These are phyloP conservation scores for Spodoptera littoralis DNA, from an alignment of 2,888 invertebrate species.

Conservation along the genomic window DNA sequence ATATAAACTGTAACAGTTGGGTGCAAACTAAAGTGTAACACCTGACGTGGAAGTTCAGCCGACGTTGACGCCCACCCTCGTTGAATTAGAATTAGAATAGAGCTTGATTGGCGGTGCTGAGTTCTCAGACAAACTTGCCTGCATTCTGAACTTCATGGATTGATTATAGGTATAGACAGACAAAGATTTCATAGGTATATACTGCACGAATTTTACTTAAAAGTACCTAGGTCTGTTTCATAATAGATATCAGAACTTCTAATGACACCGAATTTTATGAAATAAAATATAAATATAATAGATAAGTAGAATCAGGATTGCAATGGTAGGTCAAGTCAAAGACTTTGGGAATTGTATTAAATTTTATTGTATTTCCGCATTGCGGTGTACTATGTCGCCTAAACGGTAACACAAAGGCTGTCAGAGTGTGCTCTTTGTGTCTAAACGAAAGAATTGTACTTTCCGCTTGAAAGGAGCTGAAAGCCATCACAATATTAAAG, in stretches of 20 bases:
- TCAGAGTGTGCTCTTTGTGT: conserved; percentile 53
- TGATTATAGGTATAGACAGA: conserved; percentile 40
- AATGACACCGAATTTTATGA: no score
- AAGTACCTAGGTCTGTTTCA: no score
- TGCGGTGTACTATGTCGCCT: conserved; percentile 50
- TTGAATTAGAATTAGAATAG: conserved; percentile 66
- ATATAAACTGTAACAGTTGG: conserved; percentile 52
- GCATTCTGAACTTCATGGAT: conserved; percentile 46
- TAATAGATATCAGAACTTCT: no score
- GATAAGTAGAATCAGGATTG: background rate
- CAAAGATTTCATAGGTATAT: conserved; percentile 15
- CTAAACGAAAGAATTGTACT: conserved; percentile 52
- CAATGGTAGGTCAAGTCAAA: conserved; percentile 27
- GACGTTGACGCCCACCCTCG: conserved; percentile 46
- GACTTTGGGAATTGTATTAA: conserved; percentile 29
- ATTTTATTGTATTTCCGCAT: conserved; percentile 49
- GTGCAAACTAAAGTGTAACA: conserved; percentile 54
- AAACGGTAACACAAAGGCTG: conserved; percentile 54
- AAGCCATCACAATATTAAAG: conserved; percentile 49
- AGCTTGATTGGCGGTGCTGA: conserved; percentile 62
- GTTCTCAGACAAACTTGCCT: conserved; percentile 52
- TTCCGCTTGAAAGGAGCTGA: conserved; percentile 38
- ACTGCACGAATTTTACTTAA: no score
- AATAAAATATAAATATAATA: no score
- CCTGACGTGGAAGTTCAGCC: conserved; percentile 53